phyloP scores from a whole-genome alignment of 2,888 invertebrate species.

The Mactromeris polynyma region DNA sequence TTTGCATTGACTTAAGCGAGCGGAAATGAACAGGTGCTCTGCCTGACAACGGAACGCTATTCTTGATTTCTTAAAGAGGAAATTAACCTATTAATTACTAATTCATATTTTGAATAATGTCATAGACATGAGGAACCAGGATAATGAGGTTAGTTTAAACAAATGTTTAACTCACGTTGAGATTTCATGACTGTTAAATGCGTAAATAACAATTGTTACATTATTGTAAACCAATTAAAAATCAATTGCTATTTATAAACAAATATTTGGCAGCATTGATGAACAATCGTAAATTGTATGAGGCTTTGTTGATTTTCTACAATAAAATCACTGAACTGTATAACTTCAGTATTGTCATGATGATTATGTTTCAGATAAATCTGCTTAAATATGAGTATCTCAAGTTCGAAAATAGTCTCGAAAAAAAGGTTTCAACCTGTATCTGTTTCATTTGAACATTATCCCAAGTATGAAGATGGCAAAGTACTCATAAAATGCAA shows the following conservation, averaged over 20 bases:
- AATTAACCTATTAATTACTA: neutral
- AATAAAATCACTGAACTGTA: slow-evolving; percentile 28
- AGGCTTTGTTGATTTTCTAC: neutral
- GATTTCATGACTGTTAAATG: neutral
- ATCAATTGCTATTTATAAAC: slow-evolving; percentile 29
- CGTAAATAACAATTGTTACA: neutral
- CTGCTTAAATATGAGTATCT: slow-evolving; percentile 42
- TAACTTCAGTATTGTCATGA: slow-evolving; percentile 21
- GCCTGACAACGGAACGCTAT: slow-evolving; percentile 77
- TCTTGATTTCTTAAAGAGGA: neutral
- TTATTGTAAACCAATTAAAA: slow-evolving; percentile 28
- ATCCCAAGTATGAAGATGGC: slow-evolving; percentile 40
- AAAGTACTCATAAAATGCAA: slow-evolving; percentile 21
- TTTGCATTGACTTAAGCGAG: slow-evolving; percentile 61
- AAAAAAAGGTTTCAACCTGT: neutral
- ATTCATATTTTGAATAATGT: slow-evolving; percentile 44
- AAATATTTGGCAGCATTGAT: neutral
- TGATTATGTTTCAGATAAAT: slow-evolving; percentile 59
- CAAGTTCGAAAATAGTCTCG: slow-evolving; percentile 5
- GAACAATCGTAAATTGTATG: neutral
- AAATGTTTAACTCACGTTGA: neutral
- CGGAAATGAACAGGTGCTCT: slow-evolving; percentile 70
- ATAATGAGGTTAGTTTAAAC: slow-evolving; percentile 61
- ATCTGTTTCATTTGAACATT: slow-evolving; percentile 31
- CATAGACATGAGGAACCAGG: slow-evolving; percentile 69